Base-by-base conservation (phyloP, 2,797 vertebrate species). In the Galago senegalensis region DNA sequence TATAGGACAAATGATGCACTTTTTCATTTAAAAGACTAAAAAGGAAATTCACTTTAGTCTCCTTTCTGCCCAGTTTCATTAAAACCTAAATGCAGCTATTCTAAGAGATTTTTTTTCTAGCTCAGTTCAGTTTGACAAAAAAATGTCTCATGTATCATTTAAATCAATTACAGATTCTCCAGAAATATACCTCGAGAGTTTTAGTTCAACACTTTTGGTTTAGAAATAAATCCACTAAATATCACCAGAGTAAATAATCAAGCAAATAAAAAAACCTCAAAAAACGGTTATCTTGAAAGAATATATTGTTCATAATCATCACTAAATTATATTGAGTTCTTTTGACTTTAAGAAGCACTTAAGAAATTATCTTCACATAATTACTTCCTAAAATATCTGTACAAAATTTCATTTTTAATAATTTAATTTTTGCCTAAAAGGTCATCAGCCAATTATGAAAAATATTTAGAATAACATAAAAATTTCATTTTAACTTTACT, bases 21-120 rank as follows among this genome's bases (percentile, higher is more conserved):
- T 97, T 97, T 95, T 91, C 97, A 97, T 91, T 97, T 97, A 97
- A 97, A 97, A 96, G 96, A 93, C 97, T 96, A 92, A 96, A 98
- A 95, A 80, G 93, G 40, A 97, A 89, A 96, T 97, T 85, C 58
- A 96, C 98, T 96, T 97, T 60, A 93, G 58, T 97, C 53, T 97
- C 85, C 17, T 96, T 90, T 96, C 86, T 95, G 87, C 58, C 76
- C 43, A 43, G 82, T 97, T 98, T 97, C 91, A 97, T 97, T 98
- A 95, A 77, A 86, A 94, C 96, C 61, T 95, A 97, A 88, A 98
- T 97, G 95, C 25, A 98, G 91, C 87, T 96, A 91, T 85, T 97
- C 56, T 93, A 98, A 97, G 61, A 85, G 31, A 94, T 63, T 94
- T 96, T 37, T 49, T 93, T 87, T 90, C n/a, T 94, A 92, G 49